Percentiles rank a stretch among this genome's conserved stretches.
Evolutionary conservation across 2,797 vertebrate species (phyloP).

Genomic region (Hafferia zeledoni): DNA sequence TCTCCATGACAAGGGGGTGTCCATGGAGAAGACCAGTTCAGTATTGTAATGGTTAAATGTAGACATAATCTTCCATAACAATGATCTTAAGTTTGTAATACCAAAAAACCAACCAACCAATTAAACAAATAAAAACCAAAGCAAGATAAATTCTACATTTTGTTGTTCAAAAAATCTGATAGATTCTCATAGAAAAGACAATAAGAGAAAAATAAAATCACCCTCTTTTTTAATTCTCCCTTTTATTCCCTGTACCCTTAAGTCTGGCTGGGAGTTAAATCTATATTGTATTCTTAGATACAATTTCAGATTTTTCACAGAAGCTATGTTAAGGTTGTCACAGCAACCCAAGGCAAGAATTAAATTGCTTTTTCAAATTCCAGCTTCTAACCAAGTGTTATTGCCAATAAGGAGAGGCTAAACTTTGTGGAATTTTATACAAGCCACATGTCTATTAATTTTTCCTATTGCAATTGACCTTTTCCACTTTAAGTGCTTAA

Average conservation of each 20-base stretch:
- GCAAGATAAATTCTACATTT: background rate
- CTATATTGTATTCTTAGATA: background rate
- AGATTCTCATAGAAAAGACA: background rate
- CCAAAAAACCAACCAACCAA: background rate
- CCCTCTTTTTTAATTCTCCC: background rate
- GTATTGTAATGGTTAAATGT: background rate
- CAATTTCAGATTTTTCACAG: background rate
- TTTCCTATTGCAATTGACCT: background rate
- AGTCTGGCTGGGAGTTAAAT: background rate
- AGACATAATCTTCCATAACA: background rate
- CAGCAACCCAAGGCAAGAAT: conserved; percentile 51
- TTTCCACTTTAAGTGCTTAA: background rate
- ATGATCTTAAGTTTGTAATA: background rate
- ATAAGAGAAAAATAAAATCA: background rate
- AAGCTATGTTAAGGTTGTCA: conserved; percentile 48
- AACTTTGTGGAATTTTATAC: conserved; percentile 7
- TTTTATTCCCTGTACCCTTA: background rate
- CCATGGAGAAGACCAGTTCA: background rate
- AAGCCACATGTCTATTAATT: background rate
- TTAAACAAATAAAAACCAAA: background rate
- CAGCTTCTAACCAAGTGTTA: background rate
- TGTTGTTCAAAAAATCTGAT: background rate
- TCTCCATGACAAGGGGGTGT: too few relatives aligned
- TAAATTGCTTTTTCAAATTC: conserved; percentile 32
- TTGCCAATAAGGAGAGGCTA: background rate